phyloP scores from a whole-genome alignment of 2,113 vertebrate genomes.

The Centropristis striata region DNA sequence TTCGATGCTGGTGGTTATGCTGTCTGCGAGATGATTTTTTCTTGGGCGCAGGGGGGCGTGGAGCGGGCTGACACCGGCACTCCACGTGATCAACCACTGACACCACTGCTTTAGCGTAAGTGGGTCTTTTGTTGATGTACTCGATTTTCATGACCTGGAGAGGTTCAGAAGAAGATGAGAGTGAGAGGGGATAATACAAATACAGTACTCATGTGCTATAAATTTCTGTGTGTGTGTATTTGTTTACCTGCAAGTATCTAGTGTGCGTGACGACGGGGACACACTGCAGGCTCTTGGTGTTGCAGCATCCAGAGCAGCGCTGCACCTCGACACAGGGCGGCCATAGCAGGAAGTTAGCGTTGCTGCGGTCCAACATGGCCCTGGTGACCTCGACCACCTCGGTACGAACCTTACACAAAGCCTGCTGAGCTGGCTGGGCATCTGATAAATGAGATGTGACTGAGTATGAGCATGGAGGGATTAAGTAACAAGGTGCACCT shows the following conservation, averaged over 20 bases:
- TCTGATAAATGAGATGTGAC: constrained; percentile 62
- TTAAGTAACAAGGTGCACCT: background rate
- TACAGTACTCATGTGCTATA: background rate
- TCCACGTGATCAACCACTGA: constrained; percentile 94
- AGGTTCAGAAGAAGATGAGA: constrained; percentile 6
- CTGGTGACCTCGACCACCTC: constrained; percentile 96
- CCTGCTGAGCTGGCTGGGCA: constrained; percentile 91
- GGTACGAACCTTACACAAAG: constrained; percentile 93
- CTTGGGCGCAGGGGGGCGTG: constrained; percentile 53
- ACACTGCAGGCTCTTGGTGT: constrained; percentile 92
- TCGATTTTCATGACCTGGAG: constrained; percentile 94
- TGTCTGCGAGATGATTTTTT: constrained; percentile 74
- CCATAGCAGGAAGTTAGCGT: constrained; percentile 95
- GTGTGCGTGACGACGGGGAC: constrained; percentile 89
- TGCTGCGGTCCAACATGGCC: constrained; percentile 93
- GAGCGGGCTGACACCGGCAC: constrained; percentile 90
- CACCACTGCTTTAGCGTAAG: constrained; percentile 90
- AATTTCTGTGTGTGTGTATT: background rate
- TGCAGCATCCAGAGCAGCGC: constrained; percentile 98
- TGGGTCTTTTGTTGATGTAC: constrained; percentile 89
- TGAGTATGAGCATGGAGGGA: background rate
- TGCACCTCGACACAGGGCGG: constrained; percentile 97
- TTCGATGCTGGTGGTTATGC: constrained; percentile 68
- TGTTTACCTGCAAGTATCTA: constrained; percentile 85
- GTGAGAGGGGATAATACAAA: background rate